Evolutionary conservation across 2,888 invertebrate genomes (phyloP), one percentile per base, ranked within the genome.

Genomic region (Microctonus hyperodae): DNA sequence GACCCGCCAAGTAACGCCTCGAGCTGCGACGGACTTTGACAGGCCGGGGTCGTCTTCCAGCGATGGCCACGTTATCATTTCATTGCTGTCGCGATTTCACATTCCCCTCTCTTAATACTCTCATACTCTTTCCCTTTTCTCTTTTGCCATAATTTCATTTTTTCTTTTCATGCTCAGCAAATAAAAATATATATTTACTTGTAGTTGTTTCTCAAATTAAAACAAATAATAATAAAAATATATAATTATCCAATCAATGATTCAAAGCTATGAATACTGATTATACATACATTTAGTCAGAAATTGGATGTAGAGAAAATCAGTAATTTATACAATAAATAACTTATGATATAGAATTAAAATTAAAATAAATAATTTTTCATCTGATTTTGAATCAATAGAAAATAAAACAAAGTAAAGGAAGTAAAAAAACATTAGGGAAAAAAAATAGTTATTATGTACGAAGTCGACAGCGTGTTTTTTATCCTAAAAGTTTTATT

Each of bases 21-120:
- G 70, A 66, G 72, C 61, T 62, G 68, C 60, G 65, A 62, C 79
- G 81, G 82, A 82, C 82, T 82, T 82, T 81, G 81, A 80, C 73
- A 78, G 73, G 69, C 74, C 68, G 79, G 75, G 82, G 81, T 82
- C 81, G 76, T 71, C 71, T 73, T 75, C 70, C 68, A 75, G 74
- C 74, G 79, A 79, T 78, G 76, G 73, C 74, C 75, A 69, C 61
- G 16, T 65, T 69, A 71, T 74, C 72, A 70, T 62, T 69, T 74
- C 71, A 70, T 62, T 69, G 53, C 58, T 50, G 40, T 62, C 56
- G 53, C 66, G 22, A 53, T 70, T 71, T 60, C 60, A 28, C 51
- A 37, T 55, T 58, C 53, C 60, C 70, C 67, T 65, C 57, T 37
- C 50, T 44, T 50, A 6, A 44, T 53, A 33, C 44, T 33, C 53